These are phyloP conservation scores for Kryptopterus vitreolus DNA, from an alignment of 2,797 vertebrate species.

Conservation along the genomic window DNA sequence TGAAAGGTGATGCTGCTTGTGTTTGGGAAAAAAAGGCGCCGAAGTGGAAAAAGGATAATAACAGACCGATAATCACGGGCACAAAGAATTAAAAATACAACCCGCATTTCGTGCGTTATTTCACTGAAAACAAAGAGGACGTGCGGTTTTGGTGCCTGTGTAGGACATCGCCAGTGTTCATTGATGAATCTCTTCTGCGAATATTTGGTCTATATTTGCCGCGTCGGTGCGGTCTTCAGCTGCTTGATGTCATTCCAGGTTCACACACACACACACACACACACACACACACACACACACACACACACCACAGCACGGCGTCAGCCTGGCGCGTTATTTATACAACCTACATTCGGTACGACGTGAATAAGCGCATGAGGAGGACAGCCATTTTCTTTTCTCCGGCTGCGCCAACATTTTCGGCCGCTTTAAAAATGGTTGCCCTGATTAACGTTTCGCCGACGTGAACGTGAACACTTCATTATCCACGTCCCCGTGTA, in stretches of 20 bases:
- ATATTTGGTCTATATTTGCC: neutral
- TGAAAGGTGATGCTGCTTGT: neutral
- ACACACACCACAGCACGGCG: constrained; percentile 11
- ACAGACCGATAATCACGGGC: neutral
- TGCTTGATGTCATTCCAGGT: constrained; percentile 34
- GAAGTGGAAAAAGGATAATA: neutral
- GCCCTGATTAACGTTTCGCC: constrained; percentile 41
- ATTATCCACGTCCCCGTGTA: neutral
- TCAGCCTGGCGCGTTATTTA: constrained; percentile 38
- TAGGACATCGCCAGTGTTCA: neutral
- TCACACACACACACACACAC: neutral
- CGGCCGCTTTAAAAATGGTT: constrained; percentile 45
- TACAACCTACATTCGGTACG: constrained; percentile 12
- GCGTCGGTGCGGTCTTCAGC: constrained; percentile 24
- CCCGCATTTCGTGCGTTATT: neutral
- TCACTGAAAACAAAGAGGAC: neutral
- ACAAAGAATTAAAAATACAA: too few relatives aligned
- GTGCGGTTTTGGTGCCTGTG: neutral
- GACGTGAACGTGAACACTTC: neutral
- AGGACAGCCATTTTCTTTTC: constrained; percentile 53
- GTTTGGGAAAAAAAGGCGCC: neutral
- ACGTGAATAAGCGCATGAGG: constrained; percentile 32
- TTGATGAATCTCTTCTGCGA: neutral
- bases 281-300: neutral
- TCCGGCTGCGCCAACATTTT: constrained; percentile 36